Evolutionary conservation across 2,113 vertebrate genomes (phyloP).

Genomic region (Phasianus colchicus): DNA sequence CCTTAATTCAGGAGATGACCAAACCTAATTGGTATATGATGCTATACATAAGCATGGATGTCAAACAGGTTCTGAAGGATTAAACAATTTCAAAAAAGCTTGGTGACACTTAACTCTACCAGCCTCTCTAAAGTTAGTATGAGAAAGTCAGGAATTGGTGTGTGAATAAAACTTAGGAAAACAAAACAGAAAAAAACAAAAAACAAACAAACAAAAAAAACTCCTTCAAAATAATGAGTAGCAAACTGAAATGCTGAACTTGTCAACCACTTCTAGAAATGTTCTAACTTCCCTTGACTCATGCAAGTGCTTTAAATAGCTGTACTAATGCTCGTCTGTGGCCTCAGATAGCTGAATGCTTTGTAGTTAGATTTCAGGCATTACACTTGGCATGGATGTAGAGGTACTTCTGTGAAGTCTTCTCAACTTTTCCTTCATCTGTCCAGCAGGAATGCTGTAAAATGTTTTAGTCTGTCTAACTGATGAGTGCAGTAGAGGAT

Average conservation of each 20-base stretch:
- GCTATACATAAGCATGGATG: neutral
- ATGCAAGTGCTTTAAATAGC: neutral
- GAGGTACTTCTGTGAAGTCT: neutral
- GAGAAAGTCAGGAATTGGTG: neutral
- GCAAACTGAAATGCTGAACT: neutral
- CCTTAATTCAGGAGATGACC: neutral
- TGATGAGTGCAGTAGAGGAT: neutral
- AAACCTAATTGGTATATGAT: neutral
- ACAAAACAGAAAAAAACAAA: neutral
- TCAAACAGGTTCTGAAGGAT: neutral
- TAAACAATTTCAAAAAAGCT: neutral
- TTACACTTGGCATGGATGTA: neutral
- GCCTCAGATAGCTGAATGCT: fast-evolving
- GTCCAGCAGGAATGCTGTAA: neutral
- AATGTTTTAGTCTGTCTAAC: neutral
- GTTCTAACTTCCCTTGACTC: fast-evolving
- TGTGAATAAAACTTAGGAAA: neutral
- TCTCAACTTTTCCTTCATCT: neutral
- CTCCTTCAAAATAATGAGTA: neutral
- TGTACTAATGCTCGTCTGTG: neutral
- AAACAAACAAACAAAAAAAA: no score
- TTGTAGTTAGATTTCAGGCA: neutral
- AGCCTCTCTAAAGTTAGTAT: neutral
- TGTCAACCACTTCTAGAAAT: neutral
- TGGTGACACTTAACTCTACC: neutral